A percentile compares a stretch with the other conserved stretches of the same genome.
Evolutionary conservation across 2,797 vertebrate genomes (phyloP).

Genomic region (Falco columbarius): DNA sequence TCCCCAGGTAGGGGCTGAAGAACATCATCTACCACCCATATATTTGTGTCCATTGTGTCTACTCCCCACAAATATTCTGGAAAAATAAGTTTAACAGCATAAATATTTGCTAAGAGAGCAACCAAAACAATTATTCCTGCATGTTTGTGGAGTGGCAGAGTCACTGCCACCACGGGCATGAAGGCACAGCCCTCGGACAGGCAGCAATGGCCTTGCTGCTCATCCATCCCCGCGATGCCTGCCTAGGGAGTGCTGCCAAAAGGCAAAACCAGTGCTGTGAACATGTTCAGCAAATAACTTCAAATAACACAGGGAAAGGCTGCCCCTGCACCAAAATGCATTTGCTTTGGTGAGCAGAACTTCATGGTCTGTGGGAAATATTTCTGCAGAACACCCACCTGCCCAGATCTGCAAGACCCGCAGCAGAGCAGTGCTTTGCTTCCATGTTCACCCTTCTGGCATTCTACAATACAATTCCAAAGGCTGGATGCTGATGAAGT

Average conservation of each 20-base stretch:
- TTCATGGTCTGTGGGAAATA: not conserved
- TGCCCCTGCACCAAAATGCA: not conserved
- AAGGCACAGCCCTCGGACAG: not conserved
- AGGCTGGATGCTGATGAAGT: not conserved
- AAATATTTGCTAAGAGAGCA: not conserved
- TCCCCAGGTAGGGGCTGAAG: not conserved
- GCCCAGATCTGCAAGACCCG: not conserved
- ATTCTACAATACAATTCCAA: not conserved
- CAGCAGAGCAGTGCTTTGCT: not conserved
- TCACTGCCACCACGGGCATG: fast-evolving
- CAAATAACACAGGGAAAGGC: not conserved
- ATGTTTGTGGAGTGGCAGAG: not conserved
- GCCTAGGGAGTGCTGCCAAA: not conserved
- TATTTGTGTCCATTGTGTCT: not conserved
- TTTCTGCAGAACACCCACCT: not conserved
- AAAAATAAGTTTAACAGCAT: not conserved
- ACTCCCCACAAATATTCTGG: not conserved
- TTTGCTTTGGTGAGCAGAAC: not conserved
- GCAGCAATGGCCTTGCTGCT: not conserved
- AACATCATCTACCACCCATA: not conserved
- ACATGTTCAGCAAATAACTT: not conserved
- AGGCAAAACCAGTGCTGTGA: not conserved
- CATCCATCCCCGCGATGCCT: fast-evolving
- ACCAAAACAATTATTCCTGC: not conserved
- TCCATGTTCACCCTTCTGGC: not conserved